phyloP scores from a whole-genome alignment of 2,113 vertebrate species.

The Daubentonia madagascariensis region DNA sequence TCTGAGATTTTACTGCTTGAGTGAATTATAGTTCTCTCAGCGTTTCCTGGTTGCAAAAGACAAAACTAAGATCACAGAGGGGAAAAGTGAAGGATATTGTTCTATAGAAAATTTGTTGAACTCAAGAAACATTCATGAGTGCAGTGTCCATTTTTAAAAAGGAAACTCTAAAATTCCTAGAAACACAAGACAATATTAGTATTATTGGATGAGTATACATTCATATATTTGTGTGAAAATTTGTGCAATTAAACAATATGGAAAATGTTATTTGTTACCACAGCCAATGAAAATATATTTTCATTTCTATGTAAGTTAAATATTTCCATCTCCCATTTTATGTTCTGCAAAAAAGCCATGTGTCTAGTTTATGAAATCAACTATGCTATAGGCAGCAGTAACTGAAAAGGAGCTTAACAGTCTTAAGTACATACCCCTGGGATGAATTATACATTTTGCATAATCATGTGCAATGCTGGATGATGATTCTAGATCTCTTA shows the following conservation, averaged over 20 bases:
- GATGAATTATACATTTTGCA: constrained; percentile 77
- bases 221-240: constrained; percentile 82
- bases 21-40: constrained; percentile 56
- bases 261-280: constrained; percentile 76
- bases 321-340: constrained; percentile 71
- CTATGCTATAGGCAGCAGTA: constrained; percentile 60
- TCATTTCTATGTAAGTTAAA: constrained; percentile 78
- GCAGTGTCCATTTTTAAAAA: constrained; percentile 77
- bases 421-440: constrained; percentile 64
- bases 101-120: constrained; percentile 78
- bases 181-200: constrained; percentile 80
- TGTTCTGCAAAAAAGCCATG: constrained; percentile 75
- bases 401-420: constrained; percentile 62
- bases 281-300: constrained; percentile 80
- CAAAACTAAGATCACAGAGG: constrained; percentile 15
- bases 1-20: constrained; percentile 75
- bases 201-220: constrained; percentile 78
- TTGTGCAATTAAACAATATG: constrained; percentile 82
- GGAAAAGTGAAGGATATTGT: constrained; percentile 59
- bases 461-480: constrained; percentile 75
- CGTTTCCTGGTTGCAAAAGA: constrained; percentile 48
- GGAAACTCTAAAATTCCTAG: constrained; percentile 81
- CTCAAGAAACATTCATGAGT: constrained; percentile 77
- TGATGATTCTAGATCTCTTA: constrained; percentile 79
- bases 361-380: constrained; percentile 72